A percentile compares a stretch with the other conserved stretches of the same genome.
Evolutionary conservation across 2,888 invertebrate species (phyloP).

Genomic region (Nemapogon koenigi): DNA sequence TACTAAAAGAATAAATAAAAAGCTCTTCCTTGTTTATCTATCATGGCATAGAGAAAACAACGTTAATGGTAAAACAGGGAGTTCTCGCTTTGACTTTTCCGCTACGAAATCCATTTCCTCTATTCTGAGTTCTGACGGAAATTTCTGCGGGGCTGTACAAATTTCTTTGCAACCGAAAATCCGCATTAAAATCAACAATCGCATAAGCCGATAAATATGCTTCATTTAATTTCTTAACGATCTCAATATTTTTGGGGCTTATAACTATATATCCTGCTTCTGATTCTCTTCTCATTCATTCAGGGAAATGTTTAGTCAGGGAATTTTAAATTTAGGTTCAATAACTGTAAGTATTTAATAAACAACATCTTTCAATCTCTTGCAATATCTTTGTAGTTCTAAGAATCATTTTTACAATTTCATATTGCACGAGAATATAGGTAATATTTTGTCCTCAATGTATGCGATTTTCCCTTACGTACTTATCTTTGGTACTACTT

Average conservation of each 20-base stretch:
- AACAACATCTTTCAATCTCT: no score
- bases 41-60: constrained; percentile 24
- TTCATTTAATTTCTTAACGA: constrained; percentile 15
- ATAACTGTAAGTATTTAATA: no score
- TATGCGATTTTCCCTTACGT: no score
- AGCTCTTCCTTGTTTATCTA: constrained; percentile 5
- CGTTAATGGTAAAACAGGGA: constrained; percentile 23
- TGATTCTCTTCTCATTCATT: no score
- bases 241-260: constrained; percentile 12
- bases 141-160: constrained; percentile 39
- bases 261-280: constrained; percentile 26
- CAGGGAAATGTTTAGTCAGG: no score
- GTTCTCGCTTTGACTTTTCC: constrained; percentile 35
- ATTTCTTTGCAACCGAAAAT: constrained; percentile 29
- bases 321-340: no score
- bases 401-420: no score
- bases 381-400: no score
- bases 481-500: no score
- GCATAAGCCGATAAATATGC: constrained; percentile 16
- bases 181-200: constrained; percentile 17
- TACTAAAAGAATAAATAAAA: no score
- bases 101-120: constrained; percentile 44
- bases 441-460: no score
- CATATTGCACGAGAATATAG: no score
- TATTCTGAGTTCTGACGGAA: constrained; percentile 27